Conservation (phyloP, 1,140 invertebrate species). For the Drosophila jambulina region DNA sequence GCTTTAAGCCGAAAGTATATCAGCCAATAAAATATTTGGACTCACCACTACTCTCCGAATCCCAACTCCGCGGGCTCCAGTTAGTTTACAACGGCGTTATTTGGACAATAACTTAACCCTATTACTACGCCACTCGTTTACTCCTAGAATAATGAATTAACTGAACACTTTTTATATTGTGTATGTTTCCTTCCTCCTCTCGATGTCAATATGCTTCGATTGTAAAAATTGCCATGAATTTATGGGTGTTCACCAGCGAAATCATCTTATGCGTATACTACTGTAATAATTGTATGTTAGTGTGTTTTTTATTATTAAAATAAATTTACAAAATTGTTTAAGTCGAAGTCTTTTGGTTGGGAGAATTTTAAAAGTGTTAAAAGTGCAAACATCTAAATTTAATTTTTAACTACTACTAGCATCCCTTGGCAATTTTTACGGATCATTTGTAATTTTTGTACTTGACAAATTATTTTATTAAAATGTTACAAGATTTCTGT, state of each 20-base stretch:
- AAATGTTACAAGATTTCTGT: too few relatives aligned
- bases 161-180: constrained; percentile 35
- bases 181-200: constrained; percentile 14
- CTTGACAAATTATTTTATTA: too few relatives aligned
- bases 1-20: constrained; percentile 69
- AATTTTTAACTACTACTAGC: not conserved
- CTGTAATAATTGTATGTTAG: constrained; percentile 48
- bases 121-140: constrained; percentile 35
- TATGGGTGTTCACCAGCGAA: constrained; percentile 60
- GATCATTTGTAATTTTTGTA: too few relatives aligned
- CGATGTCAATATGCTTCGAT: constrained; percentile 40
- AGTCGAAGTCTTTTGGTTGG: not conserved
- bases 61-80: constrained; percentile 14
- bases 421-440: too few relatives aligned
- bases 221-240: constrained; percentile 58
- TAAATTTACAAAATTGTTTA: constrained; percentile 66
- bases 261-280: constrained; percentile 58
- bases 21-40: constrained; percentile 43
- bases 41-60: constrained; percentile 25
- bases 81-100: constrained; percentile 39
- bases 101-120: constrained; percentile 64
- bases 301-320: constrained; percentile 70
- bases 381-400: not conserved
- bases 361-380: not conserved
- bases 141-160: constrained; percentile 33